Evolutionary conservation across 2,797 vertebrate species (phyloP).

Genomic region (Notolepis coatsorum): DNA sequence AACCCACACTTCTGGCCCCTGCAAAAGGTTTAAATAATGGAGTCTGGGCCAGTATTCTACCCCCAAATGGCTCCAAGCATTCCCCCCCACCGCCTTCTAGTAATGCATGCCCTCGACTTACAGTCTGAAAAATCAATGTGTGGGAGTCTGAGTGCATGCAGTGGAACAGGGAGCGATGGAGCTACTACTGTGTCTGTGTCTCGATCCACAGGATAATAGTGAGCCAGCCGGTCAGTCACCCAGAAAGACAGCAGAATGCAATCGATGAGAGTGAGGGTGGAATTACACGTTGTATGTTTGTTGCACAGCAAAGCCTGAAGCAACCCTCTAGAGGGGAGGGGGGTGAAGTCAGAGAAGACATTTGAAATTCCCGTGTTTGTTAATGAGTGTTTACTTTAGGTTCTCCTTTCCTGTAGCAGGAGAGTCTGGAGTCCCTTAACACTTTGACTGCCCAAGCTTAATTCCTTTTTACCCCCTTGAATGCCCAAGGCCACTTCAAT

Average conservation of each 20-base stretch:
- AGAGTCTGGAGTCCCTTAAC: too few relatives aligned
- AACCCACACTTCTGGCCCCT: constrained; percentile 45
- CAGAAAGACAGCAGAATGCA: constrained; percentile 8
- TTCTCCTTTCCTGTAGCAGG: too few relatives aligned
- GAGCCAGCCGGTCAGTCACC: constrained; percentile 14
- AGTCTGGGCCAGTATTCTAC: constrained; percentile 33
- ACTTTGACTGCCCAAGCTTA: too few relatives aligned
- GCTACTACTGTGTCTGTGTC: constrained; percentile 12
- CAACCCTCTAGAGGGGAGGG: too few relatives aligned
- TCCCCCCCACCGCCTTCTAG: too few relatives aligned
- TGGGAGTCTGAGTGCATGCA: constrained; percentile 34
- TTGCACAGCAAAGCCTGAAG: background rate
- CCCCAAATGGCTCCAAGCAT: constrained; percentile 24
- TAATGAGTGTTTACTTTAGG: background rate
- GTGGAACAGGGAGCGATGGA: constrained; percentile 25
- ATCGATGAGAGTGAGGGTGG: too few relatives aligned
- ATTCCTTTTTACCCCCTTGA: too few relatives aligned
- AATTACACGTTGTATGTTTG: background rate
- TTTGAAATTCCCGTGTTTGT: background rate
- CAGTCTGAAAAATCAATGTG: constrained; percentile 67
- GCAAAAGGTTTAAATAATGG: constrained; percentile 64
- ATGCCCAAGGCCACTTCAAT: too few relatives aligned
- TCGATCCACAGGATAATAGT: constrained; percentile 22
- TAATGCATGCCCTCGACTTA: constrained; percentile 42
- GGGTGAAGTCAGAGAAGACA: background rate